Base-by-base conservation (phyloP, 2,888 invertebrate species). In the Lasiommata megera region DNA sequence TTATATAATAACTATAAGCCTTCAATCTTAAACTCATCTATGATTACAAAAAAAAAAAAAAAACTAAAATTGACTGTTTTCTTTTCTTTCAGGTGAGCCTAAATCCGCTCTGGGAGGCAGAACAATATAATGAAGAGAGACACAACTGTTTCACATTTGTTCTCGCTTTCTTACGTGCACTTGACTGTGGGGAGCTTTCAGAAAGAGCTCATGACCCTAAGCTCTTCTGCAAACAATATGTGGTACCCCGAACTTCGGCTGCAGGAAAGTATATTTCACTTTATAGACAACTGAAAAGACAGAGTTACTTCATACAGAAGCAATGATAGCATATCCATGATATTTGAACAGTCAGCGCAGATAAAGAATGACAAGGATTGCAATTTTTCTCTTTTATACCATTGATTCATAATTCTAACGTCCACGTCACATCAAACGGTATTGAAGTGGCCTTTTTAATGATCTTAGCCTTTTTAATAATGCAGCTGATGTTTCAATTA, bases 131-230 rank as follows among this genome's bases (percentile, higher is more conserved):
- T 73, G 95, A 96, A 84, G 93, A 93, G 63, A 91, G 92, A 43
- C 93, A 95, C 83, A 97, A 97, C 80, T 97, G 97, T 78, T 97
- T 96, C 74, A 94, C 95, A 43, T 97, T 97, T 84, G 96, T 97
- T 8, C 87, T 97, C 60, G 93, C 94, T 34, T 97, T 97, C 81
- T 82, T 97, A 55, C 92, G 93, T 71, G 92, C 93, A 38, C 91
- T 97, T 12, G 93, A 94, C 67, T 95, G 95, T 72, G 94, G 93
- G 6, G 93, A 93, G 66, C 88, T 96, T 38, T 95, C 94, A 53
- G 92, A 93, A 67, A 94, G 94, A 48, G 95, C 95, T 14, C 84
- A 86, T 8, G 93, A 89, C 57, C 91, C 94, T 65, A 95, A 94
- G 58, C 85, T 91, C 23, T 95, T 97, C 83, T 97, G 97, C 76